Base-by-base conservation (phyloP, 2,888 invertebrate genomes). In the Nymphalis urticae region DNA sequence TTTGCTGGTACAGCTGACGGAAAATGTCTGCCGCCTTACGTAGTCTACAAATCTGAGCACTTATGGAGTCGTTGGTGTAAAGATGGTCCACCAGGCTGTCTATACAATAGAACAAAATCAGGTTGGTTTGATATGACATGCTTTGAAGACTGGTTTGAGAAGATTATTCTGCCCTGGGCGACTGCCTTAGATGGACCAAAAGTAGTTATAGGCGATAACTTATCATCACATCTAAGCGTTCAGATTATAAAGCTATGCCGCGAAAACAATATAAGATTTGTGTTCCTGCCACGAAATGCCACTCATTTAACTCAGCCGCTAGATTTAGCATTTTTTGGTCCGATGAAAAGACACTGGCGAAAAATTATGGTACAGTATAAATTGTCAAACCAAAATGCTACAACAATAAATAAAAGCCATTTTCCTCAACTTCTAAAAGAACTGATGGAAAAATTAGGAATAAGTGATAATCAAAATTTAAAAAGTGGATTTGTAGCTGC, bases 51-150 rank as follows among this genome's bases (percentile, higher is more conserved):
- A 69, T 73, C 84, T 4, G 79, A 81, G 62, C 66, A 83, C 60
- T 60, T 87, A 47, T 85, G 79, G 75, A 64, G 76, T 47, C 75
- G 77, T 4, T 89, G 88, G 87, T 77, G 76, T 2, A 75, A 75
- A 58, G 78, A 78, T 56, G 87, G 88, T 7, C 85, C 85, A 63
- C 32, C 53, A 63, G 73, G 79, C 62, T 60, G 79, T 62, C 58
- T 82, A 5, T 89, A 83, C 69, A 87, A 85, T 70, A 58, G 83
- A 1, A 79, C 80, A 1, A 77, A 79, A 71, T 78, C 76, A 51
- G 87, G 82, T 8, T 85, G 83, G 83, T 80, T 84, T 66, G 82
- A 83, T 68, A n/a, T 65, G 2, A 60, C 48, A 0, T 71, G 69
- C 42, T 84, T 84, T 71, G 75, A 80, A 66, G 79, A 83, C 68